Conservation (phyloP, 2,888 invertebrate species). For the Drosophila setosimentum region DNA sequence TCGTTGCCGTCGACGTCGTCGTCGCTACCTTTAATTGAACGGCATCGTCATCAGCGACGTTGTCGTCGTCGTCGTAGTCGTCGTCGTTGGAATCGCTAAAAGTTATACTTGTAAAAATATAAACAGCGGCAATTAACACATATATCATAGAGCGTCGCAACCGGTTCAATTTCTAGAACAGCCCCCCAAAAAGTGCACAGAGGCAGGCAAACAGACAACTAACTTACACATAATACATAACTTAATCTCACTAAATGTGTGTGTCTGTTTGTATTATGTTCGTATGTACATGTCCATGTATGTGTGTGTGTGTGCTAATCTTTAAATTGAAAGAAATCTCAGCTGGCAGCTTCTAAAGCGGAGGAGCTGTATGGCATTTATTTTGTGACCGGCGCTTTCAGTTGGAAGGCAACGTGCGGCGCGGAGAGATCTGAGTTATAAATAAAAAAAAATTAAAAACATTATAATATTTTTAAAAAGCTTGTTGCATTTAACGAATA, state of each 20-base stretch:
- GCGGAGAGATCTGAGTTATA: slow-evolving; percentile 43
- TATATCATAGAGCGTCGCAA: slow-evolving; percentile 56
- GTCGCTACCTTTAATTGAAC: slow-evolving; percentile 59
- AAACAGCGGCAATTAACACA: slow-evolving; percentile 69
- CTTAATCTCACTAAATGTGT: slow-evolving; percentile 35
- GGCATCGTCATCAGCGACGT: slow-evolving; percentile 6
- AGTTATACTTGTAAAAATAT: slow-evolving; percentile 46
- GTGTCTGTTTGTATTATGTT: background rate
- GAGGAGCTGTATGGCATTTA: slow-evolving; percentile 44
- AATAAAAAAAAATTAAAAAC: background rate
- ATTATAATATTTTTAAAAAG: slow-evolving; percentile 17
- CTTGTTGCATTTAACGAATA: slow-evolving; percentile 15
- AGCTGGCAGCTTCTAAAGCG: slow-evolving; percentile 54
- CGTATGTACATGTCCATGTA: slow-evolving; percentile 3
- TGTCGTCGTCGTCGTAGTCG: background rate
- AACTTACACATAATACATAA: slow-evolving; percentile 63
- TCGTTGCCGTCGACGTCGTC: slow-evolving; percentile 10
- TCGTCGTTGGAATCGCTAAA: slow-evolving; percentile 25
- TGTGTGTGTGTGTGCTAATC: slow-evolving; percentile 63
- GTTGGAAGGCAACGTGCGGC: slow-evolving; percentile 59
- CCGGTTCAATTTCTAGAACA: slow-evolving; percentile 55
- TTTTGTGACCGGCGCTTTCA: slow-evolving; percentile 58
- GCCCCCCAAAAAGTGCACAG: slow-evolving; percentile 42
- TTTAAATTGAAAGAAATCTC: slow-evolving; percentile 76
- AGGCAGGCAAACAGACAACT: slow-evolving; percentile 42